Evolutionary conservation across 64 coral and sea anemone genomes (phyloP).

Genomic region (Pocillopora damicornis): DNA sequence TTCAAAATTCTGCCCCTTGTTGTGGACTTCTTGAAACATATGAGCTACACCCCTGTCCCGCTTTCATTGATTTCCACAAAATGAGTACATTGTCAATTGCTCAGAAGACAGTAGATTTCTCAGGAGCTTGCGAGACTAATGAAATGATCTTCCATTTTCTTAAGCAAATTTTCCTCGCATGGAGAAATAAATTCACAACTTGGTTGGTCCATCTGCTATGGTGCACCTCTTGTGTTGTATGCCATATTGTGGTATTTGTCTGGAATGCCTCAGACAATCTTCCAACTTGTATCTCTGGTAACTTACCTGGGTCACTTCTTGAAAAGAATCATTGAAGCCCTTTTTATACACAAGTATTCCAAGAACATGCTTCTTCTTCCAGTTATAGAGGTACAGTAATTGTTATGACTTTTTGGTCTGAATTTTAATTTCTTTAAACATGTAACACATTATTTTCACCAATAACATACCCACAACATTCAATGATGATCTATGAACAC

Average conservation of each 20-base stretch:
- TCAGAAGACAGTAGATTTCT: too few relatives aligned
- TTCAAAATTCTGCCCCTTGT: too few relatives aligned
- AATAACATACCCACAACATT: too few relatives aligned
- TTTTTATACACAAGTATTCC: constrained; percentile 84
- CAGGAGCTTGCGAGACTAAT: too few relatives aligned
- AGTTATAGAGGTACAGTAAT: constrained; percentile 51
- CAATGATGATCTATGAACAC: too few relatives aligned
- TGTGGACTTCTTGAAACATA: too few relatives aligned
- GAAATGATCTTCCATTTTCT: constrained; percentile 1
- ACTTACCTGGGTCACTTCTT: constrained; percentile 62
- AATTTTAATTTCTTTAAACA: neutral
- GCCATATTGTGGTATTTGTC: constrained; percentile 51
- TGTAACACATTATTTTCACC: too few relatives aligned
- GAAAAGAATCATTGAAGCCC: constrained; percentile 71
- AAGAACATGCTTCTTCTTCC: constrained; percentile 43
- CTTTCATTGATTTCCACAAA: too few relatives aligned
- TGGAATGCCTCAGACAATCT: constrained; percentile 47
- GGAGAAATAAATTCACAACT: constrained; percentile 56
- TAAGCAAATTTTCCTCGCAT: constrained; percentile 63
- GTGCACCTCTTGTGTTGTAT: constrained; percentile 38
- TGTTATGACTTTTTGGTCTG: neutral
- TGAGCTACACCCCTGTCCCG: too few relatives aligned
- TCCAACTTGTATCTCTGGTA: constrained; percentile 53
- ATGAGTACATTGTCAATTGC: neutral
- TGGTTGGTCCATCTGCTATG: constrained; percentile 65